Base-by-base conservation (phyloP, 2,888 invertebrate species). In the Napeogenes inachia region DNA sequence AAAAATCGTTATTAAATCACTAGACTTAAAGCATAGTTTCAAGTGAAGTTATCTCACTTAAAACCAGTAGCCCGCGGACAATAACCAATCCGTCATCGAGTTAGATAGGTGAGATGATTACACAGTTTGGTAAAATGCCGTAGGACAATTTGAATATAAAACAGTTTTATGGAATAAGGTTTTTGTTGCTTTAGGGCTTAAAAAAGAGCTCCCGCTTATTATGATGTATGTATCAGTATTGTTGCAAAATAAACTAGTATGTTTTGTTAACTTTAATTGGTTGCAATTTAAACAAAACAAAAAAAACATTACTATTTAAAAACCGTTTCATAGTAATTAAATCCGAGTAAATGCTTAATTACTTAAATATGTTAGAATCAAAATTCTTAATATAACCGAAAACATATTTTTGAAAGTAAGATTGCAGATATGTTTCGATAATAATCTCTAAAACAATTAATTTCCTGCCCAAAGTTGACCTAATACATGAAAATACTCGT, bases 61-160 rank as follows among this genome's bases (percentile, higher is more conserved):
- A 89, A 76, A 85, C 89, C 84, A 75, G 89, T 89, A 89, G 89
- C 87, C 70, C 70, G 76, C 80, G 84, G 82, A 87, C 89, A 88
- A 87, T 87, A 83, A 85, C 82, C 80, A 82, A 89, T 89, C 87
- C 82, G 82, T 88, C 87, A 87, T 85, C 80, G 79, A 75, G 80
- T 84, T 84, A 85, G 86, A 87, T 86, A 80, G 73, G 80, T 75
- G 79, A 75, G 77, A 80, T 84, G 88, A 87, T 87, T 87, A 80
- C 81, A 79, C 74, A 64, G 73, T 74, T 77, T 70, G 64, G 72
- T 68, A 74, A 71, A 70, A 70, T 73, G 83, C 85, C 84, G 79
- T 73, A 77, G 81, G 84, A 82, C 77, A 81, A 78, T 80, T 79
- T 77, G 77, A 79, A 82, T 81, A 79, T 75, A 71, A 74, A 66